Base-by-base conservation (phyloP, 1,140 invertebrate genomes). In the Monomorium pharaonis region DNA sequence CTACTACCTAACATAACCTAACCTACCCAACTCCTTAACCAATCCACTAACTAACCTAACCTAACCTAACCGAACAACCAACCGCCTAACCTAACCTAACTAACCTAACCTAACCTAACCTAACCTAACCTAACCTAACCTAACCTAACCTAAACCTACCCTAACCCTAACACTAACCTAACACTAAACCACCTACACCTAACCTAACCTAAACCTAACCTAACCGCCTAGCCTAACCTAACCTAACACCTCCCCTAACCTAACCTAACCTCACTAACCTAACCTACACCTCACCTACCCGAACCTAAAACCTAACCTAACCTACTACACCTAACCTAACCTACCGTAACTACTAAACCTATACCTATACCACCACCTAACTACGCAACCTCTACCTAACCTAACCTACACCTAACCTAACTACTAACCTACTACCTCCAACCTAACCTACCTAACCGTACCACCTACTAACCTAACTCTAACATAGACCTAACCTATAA, bases 1-100 rank as follows among this genome's bases (percentile, higher is more conserved):
- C 60, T 62, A 62, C n/a, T n/a, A 62, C 60, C 60, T 62, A 62
- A 62, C 60, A 27, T 62, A 62, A 62, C 60, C 60, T 62, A 62
- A 58, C 60, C 60, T 62, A 2, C 60, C 30, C 16, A 62, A n/a
- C n/a, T n/a, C 33, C 60, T 27, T 33, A 62, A 62, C 33, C 60
- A n/a, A n/a, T n/a, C n/a, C n/a, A n/a, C n/a, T n/a, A n/a, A n/a
- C 60, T 62, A 62, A 62, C n/a, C n/a, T n/a, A n/a, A n/a, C n/a
- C n/a, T n/a, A n/a, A n/a, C n/a, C n/a, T n/a, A n/a, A n/a, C n/a
- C n/a, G n/a, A n/a, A n/a, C n/a, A n/a, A n/a, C 60, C 60, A 10
- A 33, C n/a, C n/a, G 33, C 60, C 60, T 62, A 62, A 62, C 60
- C 60, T 33, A 62, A 62, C 60, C 60, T 30, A 62, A 62, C 51